A percentile compares a stretch with the other conserved stretches of the same genome.
These are phyloP conservation scores for Leucosticte australis DNA, from an alignment of 2,113 vertebrate species.

Conservation along the genomic window DNA sequence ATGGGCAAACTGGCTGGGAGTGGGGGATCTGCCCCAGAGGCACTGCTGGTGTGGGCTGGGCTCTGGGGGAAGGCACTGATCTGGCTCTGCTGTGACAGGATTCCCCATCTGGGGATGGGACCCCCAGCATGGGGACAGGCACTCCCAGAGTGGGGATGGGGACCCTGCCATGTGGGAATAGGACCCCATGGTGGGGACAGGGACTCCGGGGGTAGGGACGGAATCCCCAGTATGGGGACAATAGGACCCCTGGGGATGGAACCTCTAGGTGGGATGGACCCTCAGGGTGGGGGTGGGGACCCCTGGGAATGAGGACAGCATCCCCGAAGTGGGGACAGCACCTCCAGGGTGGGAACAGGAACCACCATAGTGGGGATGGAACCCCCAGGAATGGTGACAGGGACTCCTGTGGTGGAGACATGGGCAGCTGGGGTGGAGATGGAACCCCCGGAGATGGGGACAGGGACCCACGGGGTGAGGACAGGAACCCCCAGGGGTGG, in stretches of 20 bases:
- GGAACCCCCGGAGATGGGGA: background rate
- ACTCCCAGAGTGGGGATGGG: background rate
- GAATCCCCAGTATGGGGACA: background rate
- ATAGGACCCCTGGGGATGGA: background rate
- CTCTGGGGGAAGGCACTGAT: background rate
- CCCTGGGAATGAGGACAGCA: too few relatives aligned
- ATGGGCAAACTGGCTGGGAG: background rate
- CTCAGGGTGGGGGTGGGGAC: background rate
- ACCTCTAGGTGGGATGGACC: background rate
- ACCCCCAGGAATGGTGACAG: background rate
- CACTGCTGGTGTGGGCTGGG: background rate
- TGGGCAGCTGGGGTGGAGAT: background rate
- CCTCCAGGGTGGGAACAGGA: background rate
- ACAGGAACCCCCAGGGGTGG: background rate
- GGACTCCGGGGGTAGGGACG: rapidly evolving
- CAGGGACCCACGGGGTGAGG: background rate
- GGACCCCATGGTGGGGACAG: background rate
- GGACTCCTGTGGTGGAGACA: background rate
- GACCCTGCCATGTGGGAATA: background rate
- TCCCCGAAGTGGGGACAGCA: background rate
- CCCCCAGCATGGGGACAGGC: background rate
- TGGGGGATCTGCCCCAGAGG: background rate
- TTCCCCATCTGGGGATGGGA: background rate
- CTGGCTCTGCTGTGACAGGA: background rate
- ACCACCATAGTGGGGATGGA: background rate